Conservation (phyloP, 2,797 vertebrate genomes). For the Sciurus vulgaris region DNA sequence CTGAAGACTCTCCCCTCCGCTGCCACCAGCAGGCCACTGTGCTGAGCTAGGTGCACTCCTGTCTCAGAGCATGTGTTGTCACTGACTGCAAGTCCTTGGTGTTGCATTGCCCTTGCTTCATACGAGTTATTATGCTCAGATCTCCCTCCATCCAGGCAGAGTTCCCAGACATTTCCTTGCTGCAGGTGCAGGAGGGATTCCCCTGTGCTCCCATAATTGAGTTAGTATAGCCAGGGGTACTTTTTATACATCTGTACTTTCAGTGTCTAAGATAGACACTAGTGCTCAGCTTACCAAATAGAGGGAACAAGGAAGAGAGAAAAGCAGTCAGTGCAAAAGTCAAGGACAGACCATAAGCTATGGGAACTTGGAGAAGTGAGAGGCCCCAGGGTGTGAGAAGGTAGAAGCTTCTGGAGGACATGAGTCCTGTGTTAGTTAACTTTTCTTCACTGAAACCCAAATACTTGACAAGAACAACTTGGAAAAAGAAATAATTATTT, state of each 20-base stretch:
- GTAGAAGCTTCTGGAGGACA: not conserved
- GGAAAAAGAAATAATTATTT: too few relatives aligned
- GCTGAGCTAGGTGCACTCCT: not conserved
- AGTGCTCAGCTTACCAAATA: not conserved
- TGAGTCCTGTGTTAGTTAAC: not conserved
- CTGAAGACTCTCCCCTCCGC: not conserved
- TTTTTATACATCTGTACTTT: not conserved
- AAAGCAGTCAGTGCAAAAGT: not conserved
- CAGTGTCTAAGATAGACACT: not conserved
- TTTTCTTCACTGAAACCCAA: too few relatives aligned
- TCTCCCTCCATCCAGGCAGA: not conserved
- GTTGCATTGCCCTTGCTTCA: not conserved
- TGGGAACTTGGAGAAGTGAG: not conserved
- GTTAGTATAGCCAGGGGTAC: rapidly evolving
- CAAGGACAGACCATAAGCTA: rapidly evolving
- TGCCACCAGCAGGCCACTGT: rapidly evolving
- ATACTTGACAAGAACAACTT: too few relatives aligned
- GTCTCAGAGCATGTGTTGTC: not conserved
- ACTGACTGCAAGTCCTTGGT: not conserved
- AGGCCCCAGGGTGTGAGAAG: rapidly evolving
- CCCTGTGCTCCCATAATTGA: not conserved
- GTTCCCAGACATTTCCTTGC: not conserved
- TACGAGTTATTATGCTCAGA: too few relatives aligned
- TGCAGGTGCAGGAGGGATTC: not conserved
- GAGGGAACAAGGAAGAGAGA: not conserved